A percentile compares a stretch with the other conserved stretches of the same genome.
Evolutionary conservation across 2,888 invertebrate species (phyloP).

Genomic region (Tiliacea citrago): DNA sequence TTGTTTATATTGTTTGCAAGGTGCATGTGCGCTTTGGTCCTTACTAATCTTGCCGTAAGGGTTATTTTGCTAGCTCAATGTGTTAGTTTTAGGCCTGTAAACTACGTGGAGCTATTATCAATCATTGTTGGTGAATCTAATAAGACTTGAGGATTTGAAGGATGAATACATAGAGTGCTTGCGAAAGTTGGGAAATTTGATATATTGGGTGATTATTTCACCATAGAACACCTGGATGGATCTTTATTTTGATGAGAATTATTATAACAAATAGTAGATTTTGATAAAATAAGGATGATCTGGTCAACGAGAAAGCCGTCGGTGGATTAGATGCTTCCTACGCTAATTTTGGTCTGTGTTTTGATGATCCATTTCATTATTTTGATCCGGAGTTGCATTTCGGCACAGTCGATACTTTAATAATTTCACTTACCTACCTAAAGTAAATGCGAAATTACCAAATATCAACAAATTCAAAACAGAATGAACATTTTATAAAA

Average conservation of each 20-base stretch:
- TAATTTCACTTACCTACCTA: too few relatives aligned
- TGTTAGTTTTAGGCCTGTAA: constrained; percentile 37
- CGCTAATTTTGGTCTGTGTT: background rate
- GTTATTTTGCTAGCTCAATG: constrained; percentile 46
- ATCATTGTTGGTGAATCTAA: constrained; percentile 84
- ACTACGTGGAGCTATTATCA: constrained; percentile 76
- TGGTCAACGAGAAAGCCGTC: background rate
- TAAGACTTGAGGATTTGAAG: constrained; percentile 80
- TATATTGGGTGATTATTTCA: background rate
- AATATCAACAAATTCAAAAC: background rate
- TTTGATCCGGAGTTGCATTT: background rate
- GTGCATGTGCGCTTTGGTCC: constrained; percentile 6
- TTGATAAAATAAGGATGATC: background rate
- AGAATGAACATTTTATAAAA: background rate
- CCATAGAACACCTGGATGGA: background rate
- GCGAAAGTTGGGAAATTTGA: constrained; percentile 68
- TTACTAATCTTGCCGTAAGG: constrained; percentile 33
- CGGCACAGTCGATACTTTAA: too few relatives aligned
- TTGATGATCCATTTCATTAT: background rate
- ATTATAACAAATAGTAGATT: background rate
- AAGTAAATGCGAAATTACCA: too few relatives aligned
- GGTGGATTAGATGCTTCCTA: background rate
- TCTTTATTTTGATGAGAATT: background rate
- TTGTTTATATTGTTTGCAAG: background rate
- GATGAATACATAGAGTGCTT: constrained; percentile 74